Evolutionary conservation across 2,113 vertebrate genomes (phyloP).

Genomic region (Stomatorhinus ivindoensis): DNA sequence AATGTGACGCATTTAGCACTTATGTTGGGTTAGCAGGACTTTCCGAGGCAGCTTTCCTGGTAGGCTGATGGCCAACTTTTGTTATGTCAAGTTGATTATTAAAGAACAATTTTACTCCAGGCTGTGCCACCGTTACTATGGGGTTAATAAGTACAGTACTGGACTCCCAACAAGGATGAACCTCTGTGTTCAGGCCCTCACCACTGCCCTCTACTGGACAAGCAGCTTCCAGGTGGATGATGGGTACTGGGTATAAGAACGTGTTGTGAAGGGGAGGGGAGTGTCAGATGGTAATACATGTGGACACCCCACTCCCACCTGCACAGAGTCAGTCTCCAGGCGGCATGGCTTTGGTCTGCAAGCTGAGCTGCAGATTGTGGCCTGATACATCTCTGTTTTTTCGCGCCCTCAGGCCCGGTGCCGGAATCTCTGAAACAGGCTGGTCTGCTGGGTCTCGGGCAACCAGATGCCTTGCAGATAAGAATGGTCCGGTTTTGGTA

Average conservation of each 20-base stretch:
- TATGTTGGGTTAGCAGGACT: background rate
- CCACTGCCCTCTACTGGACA: background rate
- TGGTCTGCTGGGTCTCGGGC: background rate
- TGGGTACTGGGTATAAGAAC: background rate
- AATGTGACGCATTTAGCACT: background rate
- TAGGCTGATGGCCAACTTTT: background rate
- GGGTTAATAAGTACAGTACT: background rate
- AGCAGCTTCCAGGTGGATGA: background rate
- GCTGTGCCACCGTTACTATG: background rate
- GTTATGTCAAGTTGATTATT: background rate
- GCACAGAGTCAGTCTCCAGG: background rate
- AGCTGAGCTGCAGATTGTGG: background rate
- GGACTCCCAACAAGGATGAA: background rate
- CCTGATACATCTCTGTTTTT: background rate
- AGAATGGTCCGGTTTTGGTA: background rate
- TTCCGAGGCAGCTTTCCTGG: background rate
- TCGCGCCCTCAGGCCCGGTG: background rate
- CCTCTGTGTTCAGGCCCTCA: background rate
- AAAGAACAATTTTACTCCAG: background rate
- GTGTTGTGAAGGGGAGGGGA: background rate
- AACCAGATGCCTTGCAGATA: background rate
- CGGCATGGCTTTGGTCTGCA: background rate
- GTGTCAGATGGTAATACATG: background rate
- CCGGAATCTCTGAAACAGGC: background rate
- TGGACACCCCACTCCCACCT: background rate